phyloP scores from a whole-genome alignment of 2,797 vertebrate genomes.

The Simalia tracyae region DNA sequence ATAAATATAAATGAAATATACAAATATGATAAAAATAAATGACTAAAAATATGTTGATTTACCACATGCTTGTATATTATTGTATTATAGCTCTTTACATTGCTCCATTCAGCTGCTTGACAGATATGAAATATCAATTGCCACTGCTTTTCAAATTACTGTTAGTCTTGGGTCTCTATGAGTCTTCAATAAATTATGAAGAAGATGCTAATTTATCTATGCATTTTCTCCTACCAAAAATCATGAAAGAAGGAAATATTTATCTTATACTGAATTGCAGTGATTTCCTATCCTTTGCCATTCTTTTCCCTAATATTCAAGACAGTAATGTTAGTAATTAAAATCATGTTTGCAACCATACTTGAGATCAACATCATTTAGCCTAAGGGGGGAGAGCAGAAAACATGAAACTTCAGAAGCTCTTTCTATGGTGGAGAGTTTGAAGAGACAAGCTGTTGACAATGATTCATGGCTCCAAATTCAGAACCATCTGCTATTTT shows the following conservation, averaged over 20 bases:
- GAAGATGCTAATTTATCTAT: background rate
- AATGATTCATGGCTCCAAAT: slow-evolving; percentile 63
- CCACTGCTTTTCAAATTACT: background rate
- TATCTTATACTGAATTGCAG: slow-evolving; percentile 8
- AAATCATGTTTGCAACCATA: slow-evolving; percentile 48
- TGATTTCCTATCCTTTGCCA: slow-evolving; percentile 45
- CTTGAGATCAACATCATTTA: slow-evolving; percentile 37
- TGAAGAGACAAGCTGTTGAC: slow-evolving; percentile 60
- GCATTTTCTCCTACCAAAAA: background rate
- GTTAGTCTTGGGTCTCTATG: background rate
- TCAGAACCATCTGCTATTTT: slow-evolving; percentile 62
- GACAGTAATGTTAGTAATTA: slow-evolving; percentile 41
- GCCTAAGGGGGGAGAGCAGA: slow-evolving; percentile 47
- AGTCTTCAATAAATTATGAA: background rate
- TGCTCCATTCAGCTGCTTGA: background rate
- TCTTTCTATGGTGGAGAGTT: slow-evolving; percentile 34
- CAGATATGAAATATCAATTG: background rate
- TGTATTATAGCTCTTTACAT: background rate
- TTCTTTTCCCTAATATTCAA: slow-evolving; percentile 32
- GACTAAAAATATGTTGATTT: background rate
- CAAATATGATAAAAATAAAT: background rate
- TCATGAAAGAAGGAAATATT: slow-evolving; percentile 5
- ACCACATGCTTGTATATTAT: background rate
- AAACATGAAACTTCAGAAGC: slow-evolving; percentile 35
- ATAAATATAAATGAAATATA: background rate